Base-by-base conservation (phyloP, 2,113 vertebrate genomes). In the Pithys albifrons region DNA sequence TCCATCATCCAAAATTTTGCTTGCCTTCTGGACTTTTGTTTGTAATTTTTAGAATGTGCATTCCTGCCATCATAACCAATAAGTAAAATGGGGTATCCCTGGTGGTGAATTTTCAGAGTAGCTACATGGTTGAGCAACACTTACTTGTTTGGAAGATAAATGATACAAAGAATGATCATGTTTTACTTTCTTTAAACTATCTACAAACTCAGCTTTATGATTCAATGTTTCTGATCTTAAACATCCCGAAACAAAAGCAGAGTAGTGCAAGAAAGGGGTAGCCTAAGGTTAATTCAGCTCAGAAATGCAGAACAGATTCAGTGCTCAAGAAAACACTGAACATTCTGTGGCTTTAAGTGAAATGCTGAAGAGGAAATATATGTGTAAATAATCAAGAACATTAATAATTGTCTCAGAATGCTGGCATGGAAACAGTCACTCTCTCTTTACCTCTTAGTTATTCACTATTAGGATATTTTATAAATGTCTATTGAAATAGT, bases 391-490 rank as follows among this genome's bases (percentile, higher is more conserved):
- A 59, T 71, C 62, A 75, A 59, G 49, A 89, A n/a, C 74, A 78
- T 76, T 84, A 94, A 96, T 91, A 92, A 75, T 57, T 64, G 48
- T 83, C 91, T 91, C 79, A 89, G 48, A 88, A 79, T 54, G 29
- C 93, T 95, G 92, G 88, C 95, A 71, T 52, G 91, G 79, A 90
- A 94, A 64, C 79, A 88, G 19, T 43, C 43, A 62, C 76, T 84
- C 57, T 88, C 76, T 92, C 83, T 85, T 91, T 91, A 55, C 72
- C 62, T 83, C 78, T 80, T 79, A 88, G 59, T 77, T 97, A 93
- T 96, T 97, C 96, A 94, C 90, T 96, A 64, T 71, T 59, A 85
- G 69, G 79, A 92, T 88, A 88, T 93, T 79, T 85, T 74, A 91
- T 64, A 94, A 96, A 91, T 25, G 82, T 43, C 67, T 94, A 64